These are phyloP conservation scores for Ceuthmochares aereus DNA, from an alignment of 2,113 vertebrate genomes.

Conservation along the genomic window DNA sequence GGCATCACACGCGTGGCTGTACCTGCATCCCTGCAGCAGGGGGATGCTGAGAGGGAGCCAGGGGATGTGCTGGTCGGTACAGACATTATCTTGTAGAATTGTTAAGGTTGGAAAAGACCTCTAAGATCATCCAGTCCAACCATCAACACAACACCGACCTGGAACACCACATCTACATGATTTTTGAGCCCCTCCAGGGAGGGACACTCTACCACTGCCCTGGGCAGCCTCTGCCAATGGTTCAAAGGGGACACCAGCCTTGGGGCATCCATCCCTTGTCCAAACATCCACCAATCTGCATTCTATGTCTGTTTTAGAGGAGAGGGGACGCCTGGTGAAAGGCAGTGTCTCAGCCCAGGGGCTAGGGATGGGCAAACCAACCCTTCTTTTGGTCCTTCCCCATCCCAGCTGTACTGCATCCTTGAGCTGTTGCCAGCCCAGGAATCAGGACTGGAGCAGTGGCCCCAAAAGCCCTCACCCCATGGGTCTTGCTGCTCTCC, in stretches of 20 bases:
- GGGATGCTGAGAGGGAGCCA: neutral
- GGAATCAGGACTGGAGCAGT: neutral
- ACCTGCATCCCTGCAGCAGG: neutral
- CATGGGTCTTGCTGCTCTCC: rapidly evolving
- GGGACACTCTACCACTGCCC: too few relatives aligned
- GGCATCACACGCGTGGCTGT: rapidly evolving
- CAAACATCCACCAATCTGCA: rapidly evolving
- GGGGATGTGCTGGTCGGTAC: rapidly evolving
- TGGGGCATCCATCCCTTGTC: neutral
- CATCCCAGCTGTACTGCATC: rapidly evolving
- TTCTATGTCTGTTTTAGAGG: too few relatives aligned
- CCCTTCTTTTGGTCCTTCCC: neutral
- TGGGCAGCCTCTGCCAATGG: too few relatives aligned
- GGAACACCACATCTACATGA: too few relatives aligned
- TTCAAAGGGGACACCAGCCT: neutral
- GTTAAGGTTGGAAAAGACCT: too few relatives aligned
- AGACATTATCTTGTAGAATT: neutral
- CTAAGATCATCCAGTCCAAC: too few relatives aligned
- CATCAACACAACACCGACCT: too few relatives aligned
- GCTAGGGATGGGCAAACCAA: neutral
- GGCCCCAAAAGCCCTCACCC: neutral
- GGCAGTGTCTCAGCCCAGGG: rapidly evolving
- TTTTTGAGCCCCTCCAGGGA: too few relatives aligned
- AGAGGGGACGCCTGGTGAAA: rapidly evolving
- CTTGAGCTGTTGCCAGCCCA: neutral